phyloP scores from a whole-genome alignment of 2,113 vertebrate species.

The Hirundichthys speculiger region DNA sequence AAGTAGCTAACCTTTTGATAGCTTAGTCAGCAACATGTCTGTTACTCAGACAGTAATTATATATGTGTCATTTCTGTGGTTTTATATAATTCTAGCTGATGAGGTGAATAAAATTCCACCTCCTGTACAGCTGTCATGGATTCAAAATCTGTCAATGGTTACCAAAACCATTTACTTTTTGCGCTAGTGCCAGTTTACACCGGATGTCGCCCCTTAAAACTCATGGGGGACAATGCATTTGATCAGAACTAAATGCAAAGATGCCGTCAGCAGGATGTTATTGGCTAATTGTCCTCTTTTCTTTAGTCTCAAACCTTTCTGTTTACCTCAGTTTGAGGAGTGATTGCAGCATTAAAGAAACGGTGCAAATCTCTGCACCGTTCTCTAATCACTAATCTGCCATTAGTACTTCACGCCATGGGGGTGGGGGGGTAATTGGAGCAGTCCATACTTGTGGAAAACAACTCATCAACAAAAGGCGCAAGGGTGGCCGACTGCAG shows the following conservation, averaged over 20 bases:
- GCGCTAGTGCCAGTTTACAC: too few relatives aligned
- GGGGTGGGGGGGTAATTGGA: slow-evolving; percentile 69
- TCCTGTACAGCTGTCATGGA: too few relatives aligned
- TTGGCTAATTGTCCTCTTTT: slow-evolving; percentile 17
- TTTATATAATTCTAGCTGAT: too few relatives aligned
- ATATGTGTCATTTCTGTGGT: too few relatives aligned
- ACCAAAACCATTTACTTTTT: too few relatives aligned
- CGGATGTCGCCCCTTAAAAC: too few relatives aligned
- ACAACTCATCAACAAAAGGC: slow-evolving; percentile 62
- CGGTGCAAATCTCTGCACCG: slow-evolving; percentile 67
- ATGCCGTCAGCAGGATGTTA: background rate
- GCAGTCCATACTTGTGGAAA: slow-evolving; percentile 50
- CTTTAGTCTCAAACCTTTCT: too few relatives aligned
- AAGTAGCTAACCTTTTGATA: too few relatives aligned
- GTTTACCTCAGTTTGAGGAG: slow-evolving; percentile 52
- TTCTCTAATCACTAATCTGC: slow-evolving; percentile 69
- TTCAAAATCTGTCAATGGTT: too few relatives aligned
- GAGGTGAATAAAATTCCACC: too few relatives aligned
- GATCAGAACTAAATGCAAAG: background rate
- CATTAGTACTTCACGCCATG: slow-evolving; percentile 61
- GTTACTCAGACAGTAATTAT: too few relatives aligned
- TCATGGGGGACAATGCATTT: background rate
- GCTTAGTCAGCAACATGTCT: too few relatives aligned
- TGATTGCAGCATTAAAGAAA: slow-evolving; percentile 71
- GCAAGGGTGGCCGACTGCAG: slow-evolving; percentile 55